These are phyloP conservation scores for Drosophila murphyi DNA, from an alignment of 1,140 invertebrate species.

Conservation along the genomic window DNA sequence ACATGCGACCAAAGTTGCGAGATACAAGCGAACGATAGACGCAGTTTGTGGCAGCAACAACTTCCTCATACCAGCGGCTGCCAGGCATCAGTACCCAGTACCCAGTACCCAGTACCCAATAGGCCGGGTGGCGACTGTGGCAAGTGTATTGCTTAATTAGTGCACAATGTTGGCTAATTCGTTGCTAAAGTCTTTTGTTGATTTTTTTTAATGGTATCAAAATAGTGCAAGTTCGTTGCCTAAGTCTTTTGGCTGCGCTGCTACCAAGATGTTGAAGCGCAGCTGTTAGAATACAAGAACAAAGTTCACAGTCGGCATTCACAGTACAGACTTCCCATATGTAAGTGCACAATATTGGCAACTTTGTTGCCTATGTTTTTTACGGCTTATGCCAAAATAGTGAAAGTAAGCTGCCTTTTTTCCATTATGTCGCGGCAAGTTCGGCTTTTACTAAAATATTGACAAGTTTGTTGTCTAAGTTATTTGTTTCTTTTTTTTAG, in stretches of 20 bases:
- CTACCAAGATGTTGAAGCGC: neutral
- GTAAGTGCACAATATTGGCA: neutral
- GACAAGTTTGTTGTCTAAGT: constrained; percentile 16
- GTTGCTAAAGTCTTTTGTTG: constrained; percentile 18
- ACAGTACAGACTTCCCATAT: neutral
- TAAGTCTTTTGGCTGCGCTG: neutral
- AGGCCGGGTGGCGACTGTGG: neutral
- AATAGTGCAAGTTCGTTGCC: constrained; percentile 20
- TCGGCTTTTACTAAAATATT: neutral
- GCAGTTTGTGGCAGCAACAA: constrained; percentile 40
- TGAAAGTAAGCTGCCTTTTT: neutral
- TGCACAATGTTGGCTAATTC: constrained; percentile 38
- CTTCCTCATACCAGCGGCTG: constrained; percentile 58
- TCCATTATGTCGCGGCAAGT: neutral
- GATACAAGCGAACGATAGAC: constrained; percentile 59
- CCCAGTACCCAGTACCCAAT: neutral
- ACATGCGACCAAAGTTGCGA: constrained; percentile 19
- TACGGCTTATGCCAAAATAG: constrained; percentile 35
- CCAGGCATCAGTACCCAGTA: neutral
- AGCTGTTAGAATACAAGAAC: neutral
- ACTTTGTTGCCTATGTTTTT: constrained; percentile 72
- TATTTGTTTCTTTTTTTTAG: neutral
- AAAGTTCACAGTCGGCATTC: no score
- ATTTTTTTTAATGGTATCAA: neutral
- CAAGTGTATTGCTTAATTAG: constrained; percentile 66